Conservation (phyloP, 2,888 invertebrate species). For the Scaptodrosophila latifasciaeformis region DNA sequence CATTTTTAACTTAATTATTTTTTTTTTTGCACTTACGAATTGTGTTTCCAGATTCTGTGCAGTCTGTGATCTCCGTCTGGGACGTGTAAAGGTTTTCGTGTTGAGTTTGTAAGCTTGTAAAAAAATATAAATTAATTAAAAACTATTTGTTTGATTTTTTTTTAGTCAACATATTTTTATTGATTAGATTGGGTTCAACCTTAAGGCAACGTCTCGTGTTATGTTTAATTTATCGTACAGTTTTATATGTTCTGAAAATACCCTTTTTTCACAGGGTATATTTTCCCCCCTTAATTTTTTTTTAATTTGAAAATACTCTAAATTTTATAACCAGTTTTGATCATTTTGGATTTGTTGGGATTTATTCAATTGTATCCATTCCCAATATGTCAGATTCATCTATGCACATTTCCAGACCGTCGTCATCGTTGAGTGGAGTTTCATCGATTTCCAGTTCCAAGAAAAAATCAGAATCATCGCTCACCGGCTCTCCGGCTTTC, state of each 20-base stretch:
- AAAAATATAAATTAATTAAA: slow-evolving; percentile 16
- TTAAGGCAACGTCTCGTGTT: too few relatives aligned
- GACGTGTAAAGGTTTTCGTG: slow-evolving; percentile 74
- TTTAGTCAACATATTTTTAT: not conserved
- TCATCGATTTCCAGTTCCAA: slow-evolving; percentile 22
- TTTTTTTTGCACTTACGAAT: slow-evolving; percentile 57
- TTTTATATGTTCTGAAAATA: not conserved
- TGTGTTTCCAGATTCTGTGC: slow-evolving; percentile 70
- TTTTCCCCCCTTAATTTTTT: not conserved
- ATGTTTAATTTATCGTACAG: not conserved
- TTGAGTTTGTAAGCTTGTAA: slow-evolving; percentile 70
- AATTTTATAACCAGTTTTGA: too few relatives aligned
- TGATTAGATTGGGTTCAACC: not conserved
- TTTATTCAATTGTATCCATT: too few relatives aligned
- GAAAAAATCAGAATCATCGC: too few relatives aligned
- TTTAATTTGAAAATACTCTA: not conserved
- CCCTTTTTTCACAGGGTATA: not conserved
- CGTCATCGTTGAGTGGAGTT: slow-evolving; percentile 17
- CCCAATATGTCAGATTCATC: slow-evolving; percentile 28
- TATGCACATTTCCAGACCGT: slow-evolving; percentile 16
- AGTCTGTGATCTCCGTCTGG: slow-evolving; percentile 66
- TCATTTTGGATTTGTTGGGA: too few relatives aligned
- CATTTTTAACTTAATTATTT: not conserved
- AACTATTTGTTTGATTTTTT: not conserved
- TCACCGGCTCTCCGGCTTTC: not conserved